Base-by-base conservation (phyloP, 2,888 invertebrate genomes). In the Atherix ibis region DNA sequence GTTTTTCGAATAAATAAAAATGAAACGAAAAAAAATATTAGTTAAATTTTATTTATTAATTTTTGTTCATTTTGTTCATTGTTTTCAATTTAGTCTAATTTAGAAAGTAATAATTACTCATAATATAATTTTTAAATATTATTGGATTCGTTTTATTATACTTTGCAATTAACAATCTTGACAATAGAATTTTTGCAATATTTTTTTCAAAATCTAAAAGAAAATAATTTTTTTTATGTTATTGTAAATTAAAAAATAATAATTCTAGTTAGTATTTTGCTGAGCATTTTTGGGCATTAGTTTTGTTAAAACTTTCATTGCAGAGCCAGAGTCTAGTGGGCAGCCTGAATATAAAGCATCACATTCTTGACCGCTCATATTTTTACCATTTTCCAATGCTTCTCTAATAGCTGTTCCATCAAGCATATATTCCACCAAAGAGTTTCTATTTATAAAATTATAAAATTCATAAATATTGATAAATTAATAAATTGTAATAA, bases 321-420 rank as follows among this genome's bases (percentile, higher is more conserved):
- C 66, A 1, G 71, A 75, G 43, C 75, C 73, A 52, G 70, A 71
- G 47, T 73, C 74, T 18, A 80, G 58, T 32, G 76, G 74, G 53
- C 81, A 81, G 45, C 73, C 72, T 1, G 69, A 58, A 49, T 76
- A 78, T 2, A 71, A 56, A 5, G 70, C 63, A 40, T 76, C 73
- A 30, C 68, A 55, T 6, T 72, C 67, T 24, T 65, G 61, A 4
- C 56, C 58, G 36, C 54, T 54, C 38, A 59, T 51, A 35, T 54
- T 48, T 41, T 58, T 60, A 1, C 78, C 81, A 31, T 72, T 67
- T 31, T 75, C 68, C 16, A 78, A 62, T 0, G 78, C 79, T 45
- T 76, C 72, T 52, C 75, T 77, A 27, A 80, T 64, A 2, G 76
- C 67, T 1, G 79, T 78, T 2, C 80, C 80, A 46, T 78, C 77